A percentile compares a stretch with the other conserved stretches of the same genome.
These are phyloP conservation scores for Arion vulgaris DNA, from an alignment of 1,140 invertebrate species.

Conservation along the genomic window DNA sequence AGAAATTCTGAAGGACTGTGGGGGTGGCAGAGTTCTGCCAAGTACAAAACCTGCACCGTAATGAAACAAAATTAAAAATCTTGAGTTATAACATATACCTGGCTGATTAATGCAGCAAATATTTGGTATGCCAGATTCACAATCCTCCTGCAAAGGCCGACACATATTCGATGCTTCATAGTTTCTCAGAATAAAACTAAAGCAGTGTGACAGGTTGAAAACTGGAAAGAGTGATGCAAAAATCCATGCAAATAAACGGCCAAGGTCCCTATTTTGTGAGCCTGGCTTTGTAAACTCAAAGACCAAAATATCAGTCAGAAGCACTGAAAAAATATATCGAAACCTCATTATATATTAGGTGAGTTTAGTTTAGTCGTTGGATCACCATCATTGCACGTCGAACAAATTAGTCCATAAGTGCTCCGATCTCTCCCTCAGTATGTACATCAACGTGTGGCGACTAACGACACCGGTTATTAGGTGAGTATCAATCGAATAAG, in stretches of 20 bases:
- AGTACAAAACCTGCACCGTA: too few species aligned
- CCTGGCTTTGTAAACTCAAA: conserved; percentile 24
- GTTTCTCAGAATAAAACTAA: conserved; percentile 12
- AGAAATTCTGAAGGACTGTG: too few species aligned
- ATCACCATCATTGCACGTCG: too few species aligned
- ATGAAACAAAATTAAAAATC: too few species aligned
- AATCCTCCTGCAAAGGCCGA: neutral
- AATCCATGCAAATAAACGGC: neutral
- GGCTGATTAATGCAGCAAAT: conserved; percentile 24
- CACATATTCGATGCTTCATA: conserved; percentile 7
- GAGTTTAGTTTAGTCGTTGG: too few species aligned
- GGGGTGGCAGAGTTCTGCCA: too few species aligned
- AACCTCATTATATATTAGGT: neutral
- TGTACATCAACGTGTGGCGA: too few species aligned
- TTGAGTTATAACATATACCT: neutral
- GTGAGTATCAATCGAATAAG: too few species aligned
- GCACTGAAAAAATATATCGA: conserved; percentile 17
- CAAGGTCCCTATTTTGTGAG: conserved; percentile 1
- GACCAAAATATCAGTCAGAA: conserved; percentile 15
- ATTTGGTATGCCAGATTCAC: neutral
- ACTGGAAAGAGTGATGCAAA: conserved; percentile 10
- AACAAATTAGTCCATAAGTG: too few species aligned
- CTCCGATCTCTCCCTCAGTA: too few species aligned
- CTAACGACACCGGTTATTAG: too few species aligned
- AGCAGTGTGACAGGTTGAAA: conserved; percentile 29